These are phyloP conservation scores for Drusus annulatus DNA, from an alignment of 1,140 invertebrate species.

Conservation along the genomic window DNA sequence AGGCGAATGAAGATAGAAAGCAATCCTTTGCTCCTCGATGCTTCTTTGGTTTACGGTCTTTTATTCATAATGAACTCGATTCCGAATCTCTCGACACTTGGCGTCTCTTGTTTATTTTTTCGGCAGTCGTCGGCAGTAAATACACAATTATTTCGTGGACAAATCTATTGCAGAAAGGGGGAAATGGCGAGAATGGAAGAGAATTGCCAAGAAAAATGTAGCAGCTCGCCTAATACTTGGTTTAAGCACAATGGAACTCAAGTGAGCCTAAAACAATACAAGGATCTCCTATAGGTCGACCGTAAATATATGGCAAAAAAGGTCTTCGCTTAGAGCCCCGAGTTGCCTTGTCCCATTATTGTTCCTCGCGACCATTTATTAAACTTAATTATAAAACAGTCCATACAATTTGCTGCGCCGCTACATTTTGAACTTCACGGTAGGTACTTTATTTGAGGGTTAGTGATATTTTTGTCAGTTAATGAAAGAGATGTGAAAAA, in stretches of 20 bases:
- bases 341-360: slow-evolving; percentile 12
- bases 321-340: slow-evolving; percentile 15
- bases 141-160: slow-evolving; percentile 39
- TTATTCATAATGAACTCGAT: slow-evolving; percentile 24
- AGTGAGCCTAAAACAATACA: slow-evolving; percentile 40
- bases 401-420: slow-evolving; percentile 51
- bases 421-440: slow-evolving; percentile 47
- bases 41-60: slow-evolving; percentile 14
- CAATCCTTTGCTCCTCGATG: slow-evolving; percentile 4
- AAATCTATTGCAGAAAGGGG: slow-evolving; percentile 19
- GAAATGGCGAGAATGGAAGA: slow-evolving; percentile 8
- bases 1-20: slow-evolving; percentile 18
- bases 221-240: slow-evolving; percentile 4
- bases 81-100: neutral
- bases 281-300: slow-evolving; percentile 9
- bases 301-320: slow-evolving; percentile 50
- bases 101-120: slow-evolving; percentile 20
- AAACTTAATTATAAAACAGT: slow-evolving; percentile 52
- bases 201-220: slow-evolving; percentile 34
- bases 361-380: slow-evolving; percentile 43
- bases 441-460: slow-evolving; percentile 41
- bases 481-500: slow-evolving; percentile 37
- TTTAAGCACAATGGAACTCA: slow-evolving; percentile 23
- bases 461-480: slow-evolving; percentile 42
- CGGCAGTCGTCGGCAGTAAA: slow-evolving; percentile 12